These are phyloP conservation scores for Theretra japonica DNA, from an alignment of 2,888 invertebrate species.

Conservation along the genomic window DNA sequence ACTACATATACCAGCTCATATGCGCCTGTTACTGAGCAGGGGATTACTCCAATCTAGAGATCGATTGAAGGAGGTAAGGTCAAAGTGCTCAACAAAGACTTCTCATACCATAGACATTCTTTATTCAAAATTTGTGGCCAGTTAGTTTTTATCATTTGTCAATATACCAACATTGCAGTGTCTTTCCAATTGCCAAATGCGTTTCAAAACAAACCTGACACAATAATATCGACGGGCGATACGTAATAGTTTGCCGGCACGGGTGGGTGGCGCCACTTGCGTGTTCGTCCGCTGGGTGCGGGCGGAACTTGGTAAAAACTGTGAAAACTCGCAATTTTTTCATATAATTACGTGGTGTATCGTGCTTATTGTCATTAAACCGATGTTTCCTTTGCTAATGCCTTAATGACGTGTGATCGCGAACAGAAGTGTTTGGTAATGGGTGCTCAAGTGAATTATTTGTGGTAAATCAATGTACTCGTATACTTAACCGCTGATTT, in stretches of 20 bases:
- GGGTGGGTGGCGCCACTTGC: conserved; percentile 11
- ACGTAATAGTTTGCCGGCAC: conserved; percentile 13
- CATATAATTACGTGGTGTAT: conserved; percentile 24
- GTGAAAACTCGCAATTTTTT: conserved; percentile 30
- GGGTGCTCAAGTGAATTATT: neutral
- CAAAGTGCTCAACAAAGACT: too few relatives aligned
- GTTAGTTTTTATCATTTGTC: too few relatives aligned
- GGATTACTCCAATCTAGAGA: too few relatives aligned
- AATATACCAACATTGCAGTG: neutral
- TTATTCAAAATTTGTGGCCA: too few relatives aligned
- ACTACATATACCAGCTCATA: too few relatives aligned
- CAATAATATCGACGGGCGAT: neutral
- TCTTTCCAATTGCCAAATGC: neutral
- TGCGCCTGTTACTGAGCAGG: too few relatives aligned
- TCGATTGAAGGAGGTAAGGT: too few relatives aligned
- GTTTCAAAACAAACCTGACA: neutral
- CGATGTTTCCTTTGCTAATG: conserved; percentile 35
- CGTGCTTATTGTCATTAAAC: conserved; percentile 33
- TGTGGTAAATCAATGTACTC: neutral
- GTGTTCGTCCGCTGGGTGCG: conserved; percentile 28
- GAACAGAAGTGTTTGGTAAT: neutral
- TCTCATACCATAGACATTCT: too few relatives aligned
- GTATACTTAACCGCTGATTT: neutral
- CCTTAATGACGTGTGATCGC: neutral
- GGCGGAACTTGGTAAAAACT: conserved; percentile 38